A percentile compares a stretch with the other conserved stretches of the same genome.
Evolutionary conservation across 2,888 invertebrate species (phyloP).

Genomic region (Idaea aversata): DNA sequence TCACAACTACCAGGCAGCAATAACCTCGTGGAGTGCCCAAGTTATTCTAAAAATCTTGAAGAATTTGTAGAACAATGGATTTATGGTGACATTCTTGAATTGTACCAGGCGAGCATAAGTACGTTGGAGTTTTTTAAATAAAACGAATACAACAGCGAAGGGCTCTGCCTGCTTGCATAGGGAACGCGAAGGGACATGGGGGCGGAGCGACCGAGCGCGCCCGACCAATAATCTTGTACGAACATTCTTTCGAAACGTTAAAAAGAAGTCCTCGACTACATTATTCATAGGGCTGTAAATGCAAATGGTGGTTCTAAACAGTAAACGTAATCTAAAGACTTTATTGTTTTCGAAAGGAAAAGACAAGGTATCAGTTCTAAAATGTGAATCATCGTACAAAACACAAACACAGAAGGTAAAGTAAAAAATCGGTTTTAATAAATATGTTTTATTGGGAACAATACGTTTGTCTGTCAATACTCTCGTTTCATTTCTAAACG

Average conservation of each 20-base stretch:
- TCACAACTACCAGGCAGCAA: neutral
- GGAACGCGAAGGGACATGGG: slow-evolving; percentile 11
- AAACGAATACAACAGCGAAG: slow-evolving; percentile 4
- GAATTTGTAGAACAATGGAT: slow-evolving; percentile 23
- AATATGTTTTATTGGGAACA: neutral
- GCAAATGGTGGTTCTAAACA: slow-evolving; percentile 49
- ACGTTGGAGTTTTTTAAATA: slow-evolving; percentile 9
- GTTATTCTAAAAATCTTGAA: neutral
- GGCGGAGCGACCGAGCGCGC: neutral
- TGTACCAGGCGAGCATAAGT: slow-evolving; percentile 25
- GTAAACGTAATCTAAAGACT: slow-evolving; percentile 49
- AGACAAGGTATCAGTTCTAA: neutral
- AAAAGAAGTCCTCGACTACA: slow-evolving; percentile 45
- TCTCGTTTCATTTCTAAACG: neutral
- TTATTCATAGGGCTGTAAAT: slow-evolving; percentile 59
- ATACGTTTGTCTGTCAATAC: neutral
- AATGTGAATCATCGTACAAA: neutral
- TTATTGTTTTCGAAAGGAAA: slow-evolving; percentile 34
- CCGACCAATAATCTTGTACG: slow-evolving; percentile 4
- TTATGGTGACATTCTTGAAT: slow-evolving; percentile 25
- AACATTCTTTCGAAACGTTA: slow-evolving; percentile 17
- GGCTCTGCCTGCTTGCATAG: slow-evolving; percentile 9
- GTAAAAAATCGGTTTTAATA: neutral
- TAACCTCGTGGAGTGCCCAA: neutral
- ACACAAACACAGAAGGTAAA: neutral